Percentiles rank a stretch among this genome's conserved stretches.
These are phyloP conservation scores for Remorina albescens DNA, from an alignment of 2,797 vertebrate genomes.

Conservation along the genomic window DNA sequence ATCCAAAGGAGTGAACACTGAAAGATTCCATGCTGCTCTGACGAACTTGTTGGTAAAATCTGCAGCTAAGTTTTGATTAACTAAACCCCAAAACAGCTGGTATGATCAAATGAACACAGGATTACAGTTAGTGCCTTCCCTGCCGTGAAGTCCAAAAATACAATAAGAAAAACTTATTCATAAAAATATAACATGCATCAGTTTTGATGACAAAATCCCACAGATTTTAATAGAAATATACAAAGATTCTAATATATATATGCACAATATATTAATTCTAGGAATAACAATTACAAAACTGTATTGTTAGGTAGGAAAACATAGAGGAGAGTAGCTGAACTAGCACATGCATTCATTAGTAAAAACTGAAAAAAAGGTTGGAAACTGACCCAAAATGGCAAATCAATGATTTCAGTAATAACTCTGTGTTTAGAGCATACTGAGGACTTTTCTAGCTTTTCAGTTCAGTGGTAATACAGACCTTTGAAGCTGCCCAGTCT, in stretches of 20 bases:
- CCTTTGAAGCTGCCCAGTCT: conserved; percentile 98
- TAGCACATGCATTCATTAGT: conserved; percentile 4
- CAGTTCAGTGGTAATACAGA: conserved; percentile 53
- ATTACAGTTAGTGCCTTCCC: conserved; percentile 20
- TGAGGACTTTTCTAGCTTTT: background rate
- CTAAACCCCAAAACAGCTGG: conserved; percentile 16
- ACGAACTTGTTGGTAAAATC: background rate
- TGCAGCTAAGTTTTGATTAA: conserved; percentile 22
- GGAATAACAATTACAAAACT: background rate
- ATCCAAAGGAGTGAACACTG: background rate
- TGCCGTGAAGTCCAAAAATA: background rate
- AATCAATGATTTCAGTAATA: conserved; percentile 28
- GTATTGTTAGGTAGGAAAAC: background rate
- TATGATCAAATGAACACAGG: conserved; percentile 32
- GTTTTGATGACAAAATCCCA: background rate
- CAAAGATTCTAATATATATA: no score
- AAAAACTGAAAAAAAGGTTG: background rate
- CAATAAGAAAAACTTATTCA: background rate
- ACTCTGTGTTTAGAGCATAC: background rate
- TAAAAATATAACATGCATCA: background rate
- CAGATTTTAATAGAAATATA: background rate
- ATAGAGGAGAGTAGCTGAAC: background rate
- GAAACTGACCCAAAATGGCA: conserved; percentile 21
- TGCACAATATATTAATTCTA: no score
- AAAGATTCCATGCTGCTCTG: background rate